Evolutionary conservation across 2,888 invertebrate genomes (phyloP).

Genomic region (Lochmaea crataegi): DNA sequence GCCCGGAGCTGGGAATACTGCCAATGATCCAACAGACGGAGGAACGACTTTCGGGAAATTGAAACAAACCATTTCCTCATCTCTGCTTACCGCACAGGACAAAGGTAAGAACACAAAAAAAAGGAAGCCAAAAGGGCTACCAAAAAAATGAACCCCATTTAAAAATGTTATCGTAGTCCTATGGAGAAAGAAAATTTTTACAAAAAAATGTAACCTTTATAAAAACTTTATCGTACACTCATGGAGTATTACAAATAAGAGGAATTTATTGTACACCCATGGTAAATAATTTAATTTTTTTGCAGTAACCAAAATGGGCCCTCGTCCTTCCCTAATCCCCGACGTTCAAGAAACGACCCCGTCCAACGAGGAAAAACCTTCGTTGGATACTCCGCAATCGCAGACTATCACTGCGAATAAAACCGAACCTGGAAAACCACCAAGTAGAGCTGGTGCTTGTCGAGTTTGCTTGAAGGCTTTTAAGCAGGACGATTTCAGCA

Average conservation of each 20-base stretch:
- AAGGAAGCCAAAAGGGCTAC: neutral
- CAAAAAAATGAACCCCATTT: no score
- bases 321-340: constrained; percentile 71
- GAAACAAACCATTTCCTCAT: constrained; percentile 84
- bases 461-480: constrained; percentile 89
- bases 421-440: constrained; percentile 77
- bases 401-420: constrained; percentile 65
- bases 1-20: constrained; percentile 72
- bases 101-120: constrained; percentile 72
- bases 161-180: no score
- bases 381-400: constrained; percentile 63
- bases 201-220: no score
- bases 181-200: no score
- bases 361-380: constrained; percentile 53
- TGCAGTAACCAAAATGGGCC: constrained; percentile 79
- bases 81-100: constrained; percentile 85
- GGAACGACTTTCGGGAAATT: constrained; percentile 85
- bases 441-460: constrained; percentile 82
- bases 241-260: no score
- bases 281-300: no score
- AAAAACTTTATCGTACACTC: no score
- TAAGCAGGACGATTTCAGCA: constrained; percentile 88
- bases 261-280: no score
- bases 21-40: constrained; percentile 73
- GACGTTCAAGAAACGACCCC: constrained; percentile 61